phyloP scores from a whole-genome alignment of 2,797 vertebrate genomes.

The Tadarida brasiliensis region DNA sequence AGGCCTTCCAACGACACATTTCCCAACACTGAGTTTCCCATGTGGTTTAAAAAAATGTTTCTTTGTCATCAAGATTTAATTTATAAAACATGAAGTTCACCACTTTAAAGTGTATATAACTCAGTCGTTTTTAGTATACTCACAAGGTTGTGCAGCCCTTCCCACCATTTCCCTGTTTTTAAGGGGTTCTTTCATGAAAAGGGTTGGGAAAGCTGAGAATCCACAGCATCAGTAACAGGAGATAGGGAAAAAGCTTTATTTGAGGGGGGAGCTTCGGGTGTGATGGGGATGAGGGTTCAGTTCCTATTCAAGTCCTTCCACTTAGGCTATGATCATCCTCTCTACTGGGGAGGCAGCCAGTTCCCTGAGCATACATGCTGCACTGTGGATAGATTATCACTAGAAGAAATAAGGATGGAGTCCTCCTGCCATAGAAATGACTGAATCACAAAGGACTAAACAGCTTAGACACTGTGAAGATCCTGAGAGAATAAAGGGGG shows the following conservation, averaged over 20 bases:
- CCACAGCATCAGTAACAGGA: not conserved
- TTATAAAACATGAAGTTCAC: not conserved
- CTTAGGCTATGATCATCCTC: not conserved
- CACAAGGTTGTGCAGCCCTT: not conserved
- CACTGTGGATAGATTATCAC: not conserved
- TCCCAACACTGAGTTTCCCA: not conserved
- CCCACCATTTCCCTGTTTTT: not conserved
- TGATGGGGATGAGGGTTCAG: not conserved
- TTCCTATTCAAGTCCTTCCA: not conserved
- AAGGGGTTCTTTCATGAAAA: not conserved
- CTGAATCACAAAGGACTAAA: slow-evolving; percentile 59
- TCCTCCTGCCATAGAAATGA: slow-evolving; percentile 23
- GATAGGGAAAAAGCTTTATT: not conserved
- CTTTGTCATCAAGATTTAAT: not conserved
- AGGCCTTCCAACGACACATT: not conserved
- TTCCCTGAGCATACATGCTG: not conserved
- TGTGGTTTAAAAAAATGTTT: too few relatives aligned
- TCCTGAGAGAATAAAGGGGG: slow-evolving; percentile 61
- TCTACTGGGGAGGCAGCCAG: not conserved
- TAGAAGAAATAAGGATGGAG: slow-evolving; percentile 6
- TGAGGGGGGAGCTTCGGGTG: not conserved
- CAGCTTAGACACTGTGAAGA: slow-evolving; percentile 52
- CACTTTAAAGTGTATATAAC: not conserved
- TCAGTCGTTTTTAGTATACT: not conserved
- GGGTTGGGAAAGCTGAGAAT: not conserved